Percentiles rank a stretch among this genome's conserved stretches.
These are phyloP conservation scores for Hydrozoanthus tunicans DNA, from an alignment of 64 coral and sea anemone genomes.

Conservation along the genomic window DNA sequence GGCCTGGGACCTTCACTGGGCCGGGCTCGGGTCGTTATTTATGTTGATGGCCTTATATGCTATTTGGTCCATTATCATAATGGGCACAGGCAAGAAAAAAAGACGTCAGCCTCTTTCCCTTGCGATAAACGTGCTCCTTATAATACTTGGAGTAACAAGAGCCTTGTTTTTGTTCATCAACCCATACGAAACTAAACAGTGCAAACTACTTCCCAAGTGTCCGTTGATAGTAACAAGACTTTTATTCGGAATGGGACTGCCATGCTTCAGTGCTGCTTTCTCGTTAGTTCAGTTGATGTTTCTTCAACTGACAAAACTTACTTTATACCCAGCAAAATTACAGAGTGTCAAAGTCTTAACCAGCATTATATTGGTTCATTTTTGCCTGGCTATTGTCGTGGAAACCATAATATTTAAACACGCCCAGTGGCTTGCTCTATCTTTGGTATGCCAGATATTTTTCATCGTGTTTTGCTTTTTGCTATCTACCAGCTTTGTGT, in stretches of 20 bases:
- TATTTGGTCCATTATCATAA: slow-evolving; percentile 64
- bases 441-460: slow-evolving; percentile 73
- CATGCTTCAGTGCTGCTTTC: slow-evolving; percentile 76
- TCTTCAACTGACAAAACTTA: slow-evolving; percentile 79
- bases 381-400: slow-evolving; percentile 49
- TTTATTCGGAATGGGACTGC: slow-evolving; percentile 73
- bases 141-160: slow-evolving; percentile 60
- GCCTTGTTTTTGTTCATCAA: slow-evolving; percentile 88
- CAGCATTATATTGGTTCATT: slow-evolving; percentile 64
- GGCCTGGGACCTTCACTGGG: slow-evolving; percentile 82
- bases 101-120: slow-evolving; percentile 65
- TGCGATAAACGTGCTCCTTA: slow-evolving; percentile 56
- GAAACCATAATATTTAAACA: slow-evolving; percentile 55
- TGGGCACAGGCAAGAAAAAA: slow-evolving; percentile 49
- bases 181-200: slow-evolving; percentile 84
- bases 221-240: slow-evolving; percentile 70
- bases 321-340: slow-evolving; percentile 70
- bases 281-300: slow-evolving; percentile 81
- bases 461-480: slow-evolving; percentile 77
- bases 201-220: slow-evolving; percentile 56
- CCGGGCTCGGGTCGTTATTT: slow-evolving; percentile 71
- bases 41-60: slow-evolving; percentile 71
- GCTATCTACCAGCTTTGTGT: slow-evolving; percentile 69
- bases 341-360: slow-evolving; percentile 74
- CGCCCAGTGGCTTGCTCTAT: slow-evolving; percentile 60